Base-by-base conservation (phyloP, 2,797 vertebrate genomes). In the Sebastes cheni region DNA sequence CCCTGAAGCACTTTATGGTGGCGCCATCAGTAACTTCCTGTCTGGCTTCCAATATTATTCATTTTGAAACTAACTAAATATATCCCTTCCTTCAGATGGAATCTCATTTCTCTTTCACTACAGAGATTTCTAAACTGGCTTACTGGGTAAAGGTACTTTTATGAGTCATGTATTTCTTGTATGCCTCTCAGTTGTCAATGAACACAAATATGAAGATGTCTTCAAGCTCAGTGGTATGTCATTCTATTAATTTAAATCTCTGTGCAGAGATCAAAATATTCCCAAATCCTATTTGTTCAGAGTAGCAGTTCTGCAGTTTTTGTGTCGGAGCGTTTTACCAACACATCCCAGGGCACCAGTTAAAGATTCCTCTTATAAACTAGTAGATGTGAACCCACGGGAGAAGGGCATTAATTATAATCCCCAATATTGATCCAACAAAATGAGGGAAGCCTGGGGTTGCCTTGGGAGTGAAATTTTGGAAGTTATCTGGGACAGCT, bases 171-270 rank as follows among this genome's bases (percentile, higher is more conserved):
- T 32, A 16, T 39, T 69, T 56, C 20, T 80, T 66, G 60, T 42
- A 8, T 27, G 34, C 32, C 18, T 34, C 27, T 77, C 34, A 74
- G 50, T 20, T 67, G 23, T 54, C 77, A 67, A 30, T 62, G 32
- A 70, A 59, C 20, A 64, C 50, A 58, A 77, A 74, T 10, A 68
- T 50, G 22, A 77, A 74, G 18, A 71, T 29, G 32, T 60, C 42
- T 70, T 66, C 14, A 27, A 59, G 34, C 32, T n/a, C 34, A 32
- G 42, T 2, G 7, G n/a, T 20, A 22, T 58, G 23, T 60, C 3
- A 46, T 79, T 64, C 75, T 23, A 77, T 52, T 80, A n/a, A 70
- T 69, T 72, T 72, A 10, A 70, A 32, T 61, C 23, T 60, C 22
- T 39, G 25, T 23, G 12, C 36, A 42, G 71, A 74, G 56, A 75